A percentile compares a stretch with the other conserved stretches of the same genome.
These are phyloP conservation scores for Coptodon bakossiorum DNA, from an alignment of 2,113 vertebrate species.

Conservation along the genomic window DNA sequence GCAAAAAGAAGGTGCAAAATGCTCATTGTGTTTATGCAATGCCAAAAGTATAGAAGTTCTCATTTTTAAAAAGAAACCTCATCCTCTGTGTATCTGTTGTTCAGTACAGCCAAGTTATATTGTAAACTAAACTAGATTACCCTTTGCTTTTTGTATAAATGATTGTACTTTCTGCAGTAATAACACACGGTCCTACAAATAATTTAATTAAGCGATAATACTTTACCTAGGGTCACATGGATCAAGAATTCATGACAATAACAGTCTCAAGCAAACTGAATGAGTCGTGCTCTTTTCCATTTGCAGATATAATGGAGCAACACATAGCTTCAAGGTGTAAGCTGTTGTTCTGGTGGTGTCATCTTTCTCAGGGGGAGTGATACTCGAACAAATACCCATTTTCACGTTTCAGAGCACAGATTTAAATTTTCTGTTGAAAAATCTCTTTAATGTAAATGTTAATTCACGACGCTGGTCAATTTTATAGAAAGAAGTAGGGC, in stretches of 20 bases:
- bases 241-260: neutral
- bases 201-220: neutral
- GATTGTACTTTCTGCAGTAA: neutral
- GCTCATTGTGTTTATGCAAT: neutral
- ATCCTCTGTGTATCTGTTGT: neutral
- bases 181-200: neutral
- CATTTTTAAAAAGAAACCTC: slow-evolving; percentile 4
- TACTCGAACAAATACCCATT: neutral
- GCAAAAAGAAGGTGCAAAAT: slow-evolving; percentile 45
- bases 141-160: neutral
- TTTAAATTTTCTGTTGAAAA: neutral
- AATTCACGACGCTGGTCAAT: neutral
- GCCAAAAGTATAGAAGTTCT: neutral
- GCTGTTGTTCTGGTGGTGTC: neutral
- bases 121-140: neutral
- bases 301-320: neutral
- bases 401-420: neutral
- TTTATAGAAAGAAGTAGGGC: neutral
- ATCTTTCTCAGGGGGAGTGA: neutral
- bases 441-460: neutral
- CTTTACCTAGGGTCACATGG: neutral
- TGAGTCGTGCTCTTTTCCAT: neutral
- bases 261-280: neutral
- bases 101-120: neutral
- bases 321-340: neutral